phyloP scores from a whole-genome alignment of 2,113 vertebrate species.

The Seriola aureovittata region DNA sequence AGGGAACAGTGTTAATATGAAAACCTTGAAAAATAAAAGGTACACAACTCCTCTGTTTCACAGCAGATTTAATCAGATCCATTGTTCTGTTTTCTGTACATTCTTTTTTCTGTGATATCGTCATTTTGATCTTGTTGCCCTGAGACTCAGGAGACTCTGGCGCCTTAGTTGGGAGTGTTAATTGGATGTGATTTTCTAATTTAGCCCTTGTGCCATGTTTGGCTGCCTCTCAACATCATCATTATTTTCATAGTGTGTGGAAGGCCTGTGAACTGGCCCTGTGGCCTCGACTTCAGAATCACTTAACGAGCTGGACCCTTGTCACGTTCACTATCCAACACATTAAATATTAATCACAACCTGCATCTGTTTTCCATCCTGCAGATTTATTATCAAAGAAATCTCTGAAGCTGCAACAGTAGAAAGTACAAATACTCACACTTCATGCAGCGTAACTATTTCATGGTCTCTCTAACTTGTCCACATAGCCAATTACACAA shows the following conservation, averaged over 20 bases:
- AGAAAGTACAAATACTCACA: not conserved
- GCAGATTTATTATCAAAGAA: not conserved
- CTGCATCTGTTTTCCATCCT: not conserved
- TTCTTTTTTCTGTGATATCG: conserved; percentile 3
- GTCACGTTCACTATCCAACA: conserved; percentile 31
- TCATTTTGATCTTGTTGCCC: conserved; percentile 26
- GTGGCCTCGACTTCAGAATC: conserved; percentile 28
- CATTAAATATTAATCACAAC: conserved; percentile 11
- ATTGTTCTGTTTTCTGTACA: conserved; percentile 6
- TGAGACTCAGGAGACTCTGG: not conserved
- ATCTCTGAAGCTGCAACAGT: not conserved
- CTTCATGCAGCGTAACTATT: too few species aligned
- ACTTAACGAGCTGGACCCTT: conserved; percentile 42
- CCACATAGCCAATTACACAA: too few species aligned
- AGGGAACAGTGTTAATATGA: conserved; percentile 8
- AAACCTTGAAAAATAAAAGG: not conserved
- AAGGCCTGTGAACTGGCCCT: conserved; percentile 16
- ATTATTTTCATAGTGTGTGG: conserved; percentile 25
- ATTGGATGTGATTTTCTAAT: conserved; percentile 73
- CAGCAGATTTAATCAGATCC: conserved; percentile 9
- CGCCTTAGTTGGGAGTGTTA: conserved; percentile 54
- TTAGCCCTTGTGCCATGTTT: conserved; percentile 46
- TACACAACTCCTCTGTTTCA: not conserved
- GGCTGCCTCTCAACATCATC: conserved; percentile 32
- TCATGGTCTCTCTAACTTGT: too few species aligned